Conservation (phyloP, 2,797 vertebrate genomes). For the Euthynnus affinis region DNA sequence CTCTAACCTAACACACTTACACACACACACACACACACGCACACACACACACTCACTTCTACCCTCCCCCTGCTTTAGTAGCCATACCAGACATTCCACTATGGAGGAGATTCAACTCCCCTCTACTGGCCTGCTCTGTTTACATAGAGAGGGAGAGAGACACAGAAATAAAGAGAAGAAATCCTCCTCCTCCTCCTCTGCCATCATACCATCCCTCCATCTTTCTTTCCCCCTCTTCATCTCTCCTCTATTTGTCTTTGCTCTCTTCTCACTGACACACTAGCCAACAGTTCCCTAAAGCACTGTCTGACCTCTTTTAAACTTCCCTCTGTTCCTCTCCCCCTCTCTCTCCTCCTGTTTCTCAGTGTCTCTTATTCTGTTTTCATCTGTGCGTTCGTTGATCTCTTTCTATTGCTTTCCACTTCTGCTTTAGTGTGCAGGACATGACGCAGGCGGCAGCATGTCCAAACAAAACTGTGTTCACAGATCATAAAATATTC, state of each 20-base stretch:
- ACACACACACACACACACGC: constrained; percentile 20
- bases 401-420: constrained; percentile 23
- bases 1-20: constrained; percentile 55
- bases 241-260: constrained; percentile 55
- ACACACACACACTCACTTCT: constrained; percentile 18
- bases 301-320: constrained; percentile 61
- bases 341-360: constrained; percentile 1
- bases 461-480: not conserved
- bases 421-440: constrained; percentile 16
- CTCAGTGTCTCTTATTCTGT: constrained; percentile 20
- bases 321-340: constrained; percentile 24
- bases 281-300: constrained; percentile 49
- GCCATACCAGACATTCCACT: constrained; percentile 81
- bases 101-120: constrained; percentile 61
- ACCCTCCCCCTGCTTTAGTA: constrained; percentile 66
- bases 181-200: constrained; percentile 28
- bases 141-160: constrained; percentile 50
- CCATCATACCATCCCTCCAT: constrained; percentile 45
- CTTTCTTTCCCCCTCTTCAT: constrained; percentile 27
- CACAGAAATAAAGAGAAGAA: constrained; percentile 25
- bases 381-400: constrained; percentile 23
- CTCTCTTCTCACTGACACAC: constrained; percentile 62
- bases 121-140: constrained; percentile 64
- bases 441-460: not conserved
- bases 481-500: not conserved